Conservation (phyloP, 2,888 invertebrate species). For the Ophion ventricosus region DNA sequence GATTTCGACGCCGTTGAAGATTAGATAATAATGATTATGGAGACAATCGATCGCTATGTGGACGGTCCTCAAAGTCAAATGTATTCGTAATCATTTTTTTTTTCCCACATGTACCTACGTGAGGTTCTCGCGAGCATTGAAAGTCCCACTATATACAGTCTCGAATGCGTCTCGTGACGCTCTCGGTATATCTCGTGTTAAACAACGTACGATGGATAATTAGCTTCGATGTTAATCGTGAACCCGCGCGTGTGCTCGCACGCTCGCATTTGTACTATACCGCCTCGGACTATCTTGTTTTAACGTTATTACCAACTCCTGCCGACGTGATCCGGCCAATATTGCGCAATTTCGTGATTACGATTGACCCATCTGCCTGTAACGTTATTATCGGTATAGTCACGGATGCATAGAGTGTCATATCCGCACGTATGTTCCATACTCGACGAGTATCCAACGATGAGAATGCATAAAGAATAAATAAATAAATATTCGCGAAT, state of each 20-base stretch:
- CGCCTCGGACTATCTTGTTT: neutral
- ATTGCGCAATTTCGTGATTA: conserved; percentile 77
- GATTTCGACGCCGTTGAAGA: neutral
- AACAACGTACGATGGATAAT: conserved; percentile 72
- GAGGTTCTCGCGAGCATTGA: conserved; percentile 7
- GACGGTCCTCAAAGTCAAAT: neutral
- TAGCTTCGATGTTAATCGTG: conserved; percentile 80
- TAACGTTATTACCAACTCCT: conserved; percentile 46
- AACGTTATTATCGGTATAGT: conserved; percentile 36
- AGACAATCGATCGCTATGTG: neutral
- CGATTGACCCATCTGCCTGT: conserved; percentile 74
- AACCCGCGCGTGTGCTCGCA: conserved; percentile 74
- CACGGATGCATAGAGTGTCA: conserved; percentile 36
- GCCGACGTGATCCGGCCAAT: conserved; percentile 69
- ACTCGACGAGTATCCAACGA: neutral
- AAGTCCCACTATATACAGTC: conserved; percentile 25
- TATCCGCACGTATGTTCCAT: conserved; percentile 36
- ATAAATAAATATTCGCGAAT: conserved; percentile 1
- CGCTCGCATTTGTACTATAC: conserved; percentile 19
- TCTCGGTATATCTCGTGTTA: conserved; percentile 29
- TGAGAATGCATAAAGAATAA: neutral
- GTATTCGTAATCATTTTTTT: neutral
- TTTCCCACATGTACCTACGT: neutral
- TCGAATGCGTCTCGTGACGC: conserved; percentile 24
- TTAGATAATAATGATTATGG: neutral